Evolutionary conservation across 2,797 vertebrate genomes (phyloP).

Genomic region (Rallus crepitans): DNA sequence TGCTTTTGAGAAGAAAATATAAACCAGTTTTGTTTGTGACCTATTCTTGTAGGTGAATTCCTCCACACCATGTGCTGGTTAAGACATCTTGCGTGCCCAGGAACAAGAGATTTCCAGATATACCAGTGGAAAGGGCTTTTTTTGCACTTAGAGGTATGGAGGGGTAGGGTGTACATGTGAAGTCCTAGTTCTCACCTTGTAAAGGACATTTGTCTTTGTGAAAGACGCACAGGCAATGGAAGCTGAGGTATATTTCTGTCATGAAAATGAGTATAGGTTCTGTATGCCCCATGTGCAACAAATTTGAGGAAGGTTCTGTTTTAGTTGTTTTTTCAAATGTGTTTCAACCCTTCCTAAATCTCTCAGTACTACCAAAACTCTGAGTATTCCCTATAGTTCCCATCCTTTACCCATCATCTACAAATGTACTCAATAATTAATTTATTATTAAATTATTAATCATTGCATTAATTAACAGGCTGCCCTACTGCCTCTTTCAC

Average conservation of each 20-base stretch:
- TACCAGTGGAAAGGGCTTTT: background rate
- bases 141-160: background rate
- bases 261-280: background rate
- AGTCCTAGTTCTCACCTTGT: background rate
- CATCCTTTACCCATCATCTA: background rate
- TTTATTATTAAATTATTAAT: slow-evolving; percentile 42
- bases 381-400: background rate
- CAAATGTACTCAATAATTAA: slow-evolving; percentile 52
- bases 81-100: background rate
- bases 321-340: background rate
- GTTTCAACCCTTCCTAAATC: background rate
- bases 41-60: background rate
- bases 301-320: background rate
- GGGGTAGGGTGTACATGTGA: background rate
- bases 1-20: slow-evolving; percentile 23
- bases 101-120: background rate
- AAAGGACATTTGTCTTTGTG: background rate
- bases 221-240: background rate
- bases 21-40: background rate
- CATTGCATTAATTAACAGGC: background rate
- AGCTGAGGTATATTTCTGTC: background rate
- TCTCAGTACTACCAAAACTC: background rate
- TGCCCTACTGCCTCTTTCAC: background rate
- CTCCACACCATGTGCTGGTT: background rate
- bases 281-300: accelerated